Evolutionary conservation across 2,888 invertebrate genomes (phyloP).

Genomic region (Euzophera pinguis): DNA sequence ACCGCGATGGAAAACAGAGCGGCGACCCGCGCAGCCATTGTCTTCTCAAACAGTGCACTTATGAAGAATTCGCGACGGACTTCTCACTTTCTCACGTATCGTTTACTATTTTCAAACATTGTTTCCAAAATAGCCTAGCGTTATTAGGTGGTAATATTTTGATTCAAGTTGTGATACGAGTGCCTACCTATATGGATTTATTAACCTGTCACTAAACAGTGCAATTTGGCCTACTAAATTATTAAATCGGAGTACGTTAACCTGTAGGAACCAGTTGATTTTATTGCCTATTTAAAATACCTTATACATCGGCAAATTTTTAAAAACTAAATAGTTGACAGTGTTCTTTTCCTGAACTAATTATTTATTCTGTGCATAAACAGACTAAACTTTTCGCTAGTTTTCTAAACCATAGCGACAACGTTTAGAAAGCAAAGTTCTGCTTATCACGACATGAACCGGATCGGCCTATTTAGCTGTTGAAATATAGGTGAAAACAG

Average conservation of each 20-base stretch:
- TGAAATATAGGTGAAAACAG: conserved; percentile 44
- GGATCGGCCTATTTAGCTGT: conserved; percentile 38
- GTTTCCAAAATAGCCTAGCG: conserved; percentile 6
- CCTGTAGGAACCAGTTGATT: no score
- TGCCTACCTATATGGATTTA: no score
- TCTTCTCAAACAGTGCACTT: conserved; percentile 19
- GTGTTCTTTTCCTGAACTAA: no score
- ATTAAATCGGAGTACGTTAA: no score
- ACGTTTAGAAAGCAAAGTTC: conserved; percentile 41
- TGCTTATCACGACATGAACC: conserved; percentile 39
- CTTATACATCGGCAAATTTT: no score
- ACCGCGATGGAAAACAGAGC: conserved; percentile 33
- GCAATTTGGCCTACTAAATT: no score
- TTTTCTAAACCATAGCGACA: conserved; percentile 33
- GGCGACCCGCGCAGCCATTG: conserved; percentile 36
- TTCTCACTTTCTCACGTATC: not conserved
- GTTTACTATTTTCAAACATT: conserved; percentile 1
- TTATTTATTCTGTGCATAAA: no score
- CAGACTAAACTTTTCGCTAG: no score
- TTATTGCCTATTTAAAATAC: no score
- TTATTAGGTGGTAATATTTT: not conserved
- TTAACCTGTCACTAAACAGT: not conserved
- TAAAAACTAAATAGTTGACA: no score
- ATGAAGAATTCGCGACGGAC: not conserved
- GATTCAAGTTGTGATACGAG: no score